Conservation (phyloP, 1,140 invertebrate genomes). For the Glossosoma conforme region DNA sequence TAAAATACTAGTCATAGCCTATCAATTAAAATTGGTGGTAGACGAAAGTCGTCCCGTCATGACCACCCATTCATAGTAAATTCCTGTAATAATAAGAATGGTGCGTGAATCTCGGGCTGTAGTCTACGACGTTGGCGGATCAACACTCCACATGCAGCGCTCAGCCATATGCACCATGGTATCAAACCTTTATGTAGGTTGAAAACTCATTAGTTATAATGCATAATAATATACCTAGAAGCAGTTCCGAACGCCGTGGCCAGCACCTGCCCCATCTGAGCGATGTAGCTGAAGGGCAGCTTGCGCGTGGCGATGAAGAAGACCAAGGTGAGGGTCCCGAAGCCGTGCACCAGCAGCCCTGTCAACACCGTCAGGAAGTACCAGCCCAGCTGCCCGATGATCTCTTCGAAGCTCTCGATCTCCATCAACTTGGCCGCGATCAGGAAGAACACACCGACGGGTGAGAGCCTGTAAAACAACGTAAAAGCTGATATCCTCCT, state of each 20-base stretch:
- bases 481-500: too few species aligned
- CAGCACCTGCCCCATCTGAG: slow-evolving; percentile 81
- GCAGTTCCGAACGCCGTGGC: slow-evolving; percentile 89
- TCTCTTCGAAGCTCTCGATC: slow-evolving; percentile 74
- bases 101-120: too few species aligned
- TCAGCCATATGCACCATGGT: too few species aligned
- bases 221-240: slow-evolving; percentile 61
- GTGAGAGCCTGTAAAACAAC: slow-evolving; percentile 80
- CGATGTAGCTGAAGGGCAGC: slow-evolving; percentile 76
- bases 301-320: slow-evolving; percentile 74
- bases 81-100: too few species aligned
- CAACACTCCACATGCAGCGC: too few species aligned
- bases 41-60: too few species aligned
- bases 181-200: too few species aligned
- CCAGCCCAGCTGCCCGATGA: slow-evolving; percentile 80
- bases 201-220: not conserved
- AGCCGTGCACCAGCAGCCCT: slow-evolving; percentile 85
- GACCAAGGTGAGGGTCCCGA: slow-evolving; percentile 78
- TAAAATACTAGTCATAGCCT: too few species aligned
- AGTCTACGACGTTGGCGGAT: too few species aligned
- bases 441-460: slow-evolving; percentile 86
- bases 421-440: slow-evolving; percentile 86
- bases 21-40: too few species aligned
- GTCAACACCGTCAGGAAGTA: slow-evolving; percentile 89
- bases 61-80: too few species aligned